These are phyloP conservation scores for Cinara cedri DNA, from an alignment of 2,888 invertebrate genomes.

Conservation along the genomic window DNA sequence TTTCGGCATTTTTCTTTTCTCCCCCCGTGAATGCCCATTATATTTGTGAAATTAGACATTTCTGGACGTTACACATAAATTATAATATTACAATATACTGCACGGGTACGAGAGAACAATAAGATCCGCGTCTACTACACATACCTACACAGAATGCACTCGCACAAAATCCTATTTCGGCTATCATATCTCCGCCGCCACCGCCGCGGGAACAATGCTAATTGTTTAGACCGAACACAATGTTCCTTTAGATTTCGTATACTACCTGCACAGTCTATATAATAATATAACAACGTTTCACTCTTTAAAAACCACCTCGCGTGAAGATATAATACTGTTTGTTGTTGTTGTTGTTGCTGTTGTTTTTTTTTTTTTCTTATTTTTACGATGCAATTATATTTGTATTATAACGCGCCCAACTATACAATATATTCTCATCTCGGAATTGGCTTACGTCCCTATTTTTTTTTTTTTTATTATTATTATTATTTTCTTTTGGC, in stretches of 20 bases:
- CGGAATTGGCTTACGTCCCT: slow-evolving; percentile 38
- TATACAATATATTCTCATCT: neutral
- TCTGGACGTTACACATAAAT: slow-evolving; percentile 30
- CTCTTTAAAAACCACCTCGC: neutral
- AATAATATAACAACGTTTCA: slow-evolving; percentile 18
- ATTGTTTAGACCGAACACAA: slow-evolving; percentile 46
- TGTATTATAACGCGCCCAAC: slow-evolving; percentile 9
- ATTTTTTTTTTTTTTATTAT: neutral
- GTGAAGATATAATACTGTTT: no score
- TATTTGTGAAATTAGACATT: slow-evolving; percentile 31
- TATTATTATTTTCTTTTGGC: no score
- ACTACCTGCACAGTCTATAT: no score
- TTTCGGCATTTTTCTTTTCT: no score
- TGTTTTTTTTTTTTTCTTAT: neutral
- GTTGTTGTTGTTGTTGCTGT: no score
- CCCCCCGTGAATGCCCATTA: neutral
- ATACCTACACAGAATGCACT: slow-evolving; percentile 20
- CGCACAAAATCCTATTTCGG: slow-evolving; percentile 40
- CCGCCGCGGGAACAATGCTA: slow-evolving; percentile 40
- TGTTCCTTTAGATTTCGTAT: slow-evolving; percentile 42
- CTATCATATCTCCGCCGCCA: slow-evolving; percentile 13
- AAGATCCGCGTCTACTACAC: slow-evolving; percentile 26
- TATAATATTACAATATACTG: neutral
- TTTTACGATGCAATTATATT: slow-evolving; percentile 16
- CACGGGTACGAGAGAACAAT: slow-evolving; percentile 28